Conservation (phyloP, 2,797 vertebrate species). For the Nyctibius grandis region DNA sequence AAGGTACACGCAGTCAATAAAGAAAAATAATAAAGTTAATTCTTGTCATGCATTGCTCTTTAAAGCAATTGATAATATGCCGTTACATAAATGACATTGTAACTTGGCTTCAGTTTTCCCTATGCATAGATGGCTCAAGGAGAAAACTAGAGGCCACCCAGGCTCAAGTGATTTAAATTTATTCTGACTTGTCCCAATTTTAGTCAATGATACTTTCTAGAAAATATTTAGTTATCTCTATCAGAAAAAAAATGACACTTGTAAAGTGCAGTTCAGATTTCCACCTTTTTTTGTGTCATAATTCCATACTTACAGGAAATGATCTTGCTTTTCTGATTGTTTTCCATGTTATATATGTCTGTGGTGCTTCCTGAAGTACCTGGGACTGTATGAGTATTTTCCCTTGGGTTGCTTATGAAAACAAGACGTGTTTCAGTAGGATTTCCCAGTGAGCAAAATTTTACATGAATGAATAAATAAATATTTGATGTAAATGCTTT, state of each 20-base stretch:
- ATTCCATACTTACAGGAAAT: neutral
- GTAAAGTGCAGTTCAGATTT: neutral
- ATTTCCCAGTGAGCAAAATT: constrained; percentile 22
- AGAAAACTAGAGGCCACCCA: neutral
- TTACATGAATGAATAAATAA: constrained; percentile 55
- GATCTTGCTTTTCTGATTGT: neutral
- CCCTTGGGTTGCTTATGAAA: neutral
- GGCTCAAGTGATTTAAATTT: neutral
- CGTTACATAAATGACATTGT: neutral
- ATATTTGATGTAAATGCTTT: constrained; percentile 60
- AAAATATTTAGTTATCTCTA: neutral
- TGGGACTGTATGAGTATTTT: neutral
- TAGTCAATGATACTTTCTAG: neutral
- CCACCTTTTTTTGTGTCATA: neutral
- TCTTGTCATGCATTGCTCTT: neutral
- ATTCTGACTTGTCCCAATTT: neutral
- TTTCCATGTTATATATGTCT: neutral
- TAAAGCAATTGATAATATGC: neutral
- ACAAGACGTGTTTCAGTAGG: constrained; percentile 1
- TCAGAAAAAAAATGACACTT: neutral
- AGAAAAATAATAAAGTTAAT: neutral
- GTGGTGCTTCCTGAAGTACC: neutral
- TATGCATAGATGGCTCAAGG: neutral
- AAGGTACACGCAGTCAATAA: neutral
- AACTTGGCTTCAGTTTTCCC: neutral